Percentiles rank a stretch among this genome's conserved stretches.
Evolutionary conservation across 2,113 vertebrate species (phyloP).

Genomic region (Empidonax traillii): DNA sequence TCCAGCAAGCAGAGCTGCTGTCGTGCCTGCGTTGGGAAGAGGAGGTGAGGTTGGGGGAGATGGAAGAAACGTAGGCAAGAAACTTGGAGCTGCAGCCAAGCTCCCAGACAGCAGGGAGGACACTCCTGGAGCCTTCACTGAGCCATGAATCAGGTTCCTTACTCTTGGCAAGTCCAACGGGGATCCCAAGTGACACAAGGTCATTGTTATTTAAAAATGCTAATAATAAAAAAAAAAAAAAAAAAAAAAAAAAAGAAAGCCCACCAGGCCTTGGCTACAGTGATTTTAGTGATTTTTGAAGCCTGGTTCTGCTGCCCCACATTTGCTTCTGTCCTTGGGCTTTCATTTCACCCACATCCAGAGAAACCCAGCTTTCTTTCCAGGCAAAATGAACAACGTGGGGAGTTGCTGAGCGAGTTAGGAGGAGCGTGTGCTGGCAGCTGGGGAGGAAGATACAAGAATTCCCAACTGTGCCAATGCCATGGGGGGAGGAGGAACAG

Average conservation of each 20-base stretch:
- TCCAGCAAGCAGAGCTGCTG: neutral
- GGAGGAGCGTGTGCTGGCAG: slow-evolving; percentile 39
- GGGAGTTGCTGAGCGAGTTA: neutral
- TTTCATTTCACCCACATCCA: neutral
- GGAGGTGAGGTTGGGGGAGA: neutral
- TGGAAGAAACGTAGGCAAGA: neutral
- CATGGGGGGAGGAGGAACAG: slow-evolving; percentile 71
- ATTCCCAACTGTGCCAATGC: slow-evolving; percentile 44
- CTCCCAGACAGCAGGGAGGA: slow-evolving; percentile 40
- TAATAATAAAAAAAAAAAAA: no score
- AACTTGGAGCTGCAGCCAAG: slow-evolving; percentile 12
- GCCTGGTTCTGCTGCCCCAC: neutral
- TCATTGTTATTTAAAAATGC: neutral
- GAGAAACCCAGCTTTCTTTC: neutral
- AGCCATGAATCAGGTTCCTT: neutral
- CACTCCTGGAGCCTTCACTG: neutral
- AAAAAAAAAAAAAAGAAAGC: neutral
- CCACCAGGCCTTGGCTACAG: neutral
- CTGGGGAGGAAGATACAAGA: slow-evolving; percentile 44
- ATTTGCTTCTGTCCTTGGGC: neutral
- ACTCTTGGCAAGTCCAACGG: neutral
- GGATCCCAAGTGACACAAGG: neutral
- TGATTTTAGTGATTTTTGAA: neutral
- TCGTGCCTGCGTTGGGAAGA: neutral
- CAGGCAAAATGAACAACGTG: neutral